These are phyloP conservation scores for Drosophila putrida DNA, from an alignment of 2,888 invertebrate species.

Conservation along the genomic window DNA sequence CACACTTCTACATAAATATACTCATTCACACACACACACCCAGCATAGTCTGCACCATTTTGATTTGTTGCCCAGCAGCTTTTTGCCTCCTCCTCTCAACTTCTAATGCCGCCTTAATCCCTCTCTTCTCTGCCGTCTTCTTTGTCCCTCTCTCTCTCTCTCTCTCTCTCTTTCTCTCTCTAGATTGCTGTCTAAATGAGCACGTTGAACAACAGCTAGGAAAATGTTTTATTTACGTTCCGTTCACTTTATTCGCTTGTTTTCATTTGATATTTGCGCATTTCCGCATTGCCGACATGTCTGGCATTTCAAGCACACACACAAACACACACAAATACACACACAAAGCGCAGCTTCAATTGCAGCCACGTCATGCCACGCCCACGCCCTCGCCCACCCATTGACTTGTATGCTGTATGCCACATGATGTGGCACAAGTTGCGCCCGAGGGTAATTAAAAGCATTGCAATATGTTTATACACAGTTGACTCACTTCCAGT, in stretches of 20 bases:
- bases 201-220: constrained; percentile 55
- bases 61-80: constrained; percentile 57
- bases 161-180: background rate
- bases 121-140: background rate
- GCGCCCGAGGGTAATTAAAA: constrained; percentile 73
- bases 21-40: constrained; percentile 1
- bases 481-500: constrained; percentile 23
- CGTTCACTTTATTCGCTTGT: constrained; percentile 54
- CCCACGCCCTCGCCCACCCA: constrained; percentile 17
- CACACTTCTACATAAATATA: constrained; percentile 3
- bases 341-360: constrained; percentile 29
- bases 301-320: constrained; percentile 61
- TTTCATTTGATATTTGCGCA: constrained; percentile 76
- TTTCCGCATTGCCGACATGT: constrained; percentile 79
- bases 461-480: constrained; percentile 40
- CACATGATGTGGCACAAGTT: constrained; percentile 39
- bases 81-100: background rate
- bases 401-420: constrained; percentile 25
- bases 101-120: background rate
- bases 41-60: constrained; percentile 56
- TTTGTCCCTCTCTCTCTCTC: background rate
- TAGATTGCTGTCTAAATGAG: constrained; percentile 44
- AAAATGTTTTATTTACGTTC: constrained; percentile 73
- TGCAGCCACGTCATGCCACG: constrained; percentile 11
- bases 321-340: constrained; percentile 38